phyloP scores from a whole-genome alignment of 2,888 invertebrate species.

The Odontocerum albicorne region DNA sequence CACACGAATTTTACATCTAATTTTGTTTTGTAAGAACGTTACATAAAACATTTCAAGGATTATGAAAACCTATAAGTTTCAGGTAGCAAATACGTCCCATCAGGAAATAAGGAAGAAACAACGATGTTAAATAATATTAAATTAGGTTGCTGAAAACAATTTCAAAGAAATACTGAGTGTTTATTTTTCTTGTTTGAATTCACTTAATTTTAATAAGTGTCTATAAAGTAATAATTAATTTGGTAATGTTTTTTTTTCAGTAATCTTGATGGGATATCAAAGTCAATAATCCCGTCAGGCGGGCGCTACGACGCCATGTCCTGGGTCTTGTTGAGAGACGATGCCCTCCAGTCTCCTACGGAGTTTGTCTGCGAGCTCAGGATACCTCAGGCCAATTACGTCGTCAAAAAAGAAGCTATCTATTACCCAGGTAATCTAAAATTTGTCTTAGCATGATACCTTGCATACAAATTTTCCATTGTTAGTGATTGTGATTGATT shows the following conservation, averaged over 20 bases:
- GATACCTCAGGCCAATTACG: slow-evolving; percentile 64
- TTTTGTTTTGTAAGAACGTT: too few species aligned
- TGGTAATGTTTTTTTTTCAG: slow-evolving; percentile 19
- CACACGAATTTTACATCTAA: too few species aligned
- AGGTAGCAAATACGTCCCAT: too few species aligned
- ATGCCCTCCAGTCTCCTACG: slow-evolving; percentile 54
- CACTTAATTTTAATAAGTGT: too few species aligned
- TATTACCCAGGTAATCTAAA: slow-evolving; percentile 63
- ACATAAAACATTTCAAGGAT: too few species aligned
- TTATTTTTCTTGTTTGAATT: too few species aligned
- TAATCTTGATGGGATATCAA: slow-evolving; percentile 48
- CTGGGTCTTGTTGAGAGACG: slow-evolving; percentile 55
- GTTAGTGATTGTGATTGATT: too few species aligned
- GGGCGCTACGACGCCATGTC: slow-evolving; percentile 60
- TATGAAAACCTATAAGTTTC: too few species aligned
- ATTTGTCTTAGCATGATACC: too few species aligned
- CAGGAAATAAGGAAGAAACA: too few species aligned
- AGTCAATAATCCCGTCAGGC: slow-evolving; percentile 45
- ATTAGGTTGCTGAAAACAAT: not conserved
- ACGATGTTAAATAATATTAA: not conserved
- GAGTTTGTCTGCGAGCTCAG: slow-evolving; percentile 64
- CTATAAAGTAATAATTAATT: not conserved
- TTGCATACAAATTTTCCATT: too few species aligned
- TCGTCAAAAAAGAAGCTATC: slow-evolving; percentile 56
- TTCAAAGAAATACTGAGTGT: too few species aligned